Conservation (phyloP, 2,888 invertebrate species). For the Xestobium rufovillosum region DNA sequence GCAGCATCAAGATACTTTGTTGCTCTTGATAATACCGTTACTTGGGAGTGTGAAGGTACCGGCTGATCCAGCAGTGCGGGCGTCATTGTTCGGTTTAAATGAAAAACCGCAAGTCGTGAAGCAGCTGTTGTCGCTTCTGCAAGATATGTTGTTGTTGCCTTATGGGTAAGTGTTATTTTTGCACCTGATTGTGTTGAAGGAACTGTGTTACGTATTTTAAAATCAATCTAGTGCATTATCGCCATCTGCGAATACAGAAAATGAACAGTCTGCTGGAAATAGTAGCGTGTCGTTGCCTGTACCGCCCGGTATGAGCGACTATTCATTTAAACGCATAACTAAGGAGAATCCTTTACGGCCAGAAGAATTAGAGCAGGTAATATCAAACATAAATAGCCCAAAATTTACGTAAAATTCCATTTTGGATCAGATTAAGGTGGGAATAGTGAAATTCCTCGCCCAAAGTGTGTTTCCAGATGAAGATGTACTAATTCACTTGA, state of each 20-base stretch:
- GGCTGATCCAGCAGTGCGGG: slow-evolving; percentile 54
- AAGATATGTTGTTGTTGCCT: slow-evolving; percentile 77
- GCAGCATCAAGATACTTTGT: slow-evolving; percentile 77
- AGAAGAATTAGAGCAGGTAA: slow-evolving; percentile 74
- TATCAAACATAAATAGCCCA: too few species aligned
- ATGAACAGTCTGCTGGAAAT: slow-evolving; percentile 24
- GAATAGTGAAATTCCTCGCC: slow-evolving; percentile 74
- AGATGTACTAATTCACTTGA: slow-evolving; percentile 67
- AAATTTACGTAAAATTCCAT: slow-evolving; percentile 11
- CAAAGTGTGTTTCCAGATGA: slow-evolving; percentile 68
- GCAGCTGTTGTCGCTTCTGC: slow-evolving; percentile 65
- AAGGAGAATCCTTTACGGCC: slow-evolving; percentile 64
- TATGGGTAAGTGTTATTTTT: slow-evolving; percentile 58
- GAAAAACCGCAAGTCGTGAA: slow-evolving; percentile 63
- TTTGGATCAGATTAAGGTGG: slow-evolving; percentile 56
- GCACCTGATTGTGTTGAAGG: neutral
- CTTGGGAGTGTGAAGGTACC: slow-evolving; percentile 65
- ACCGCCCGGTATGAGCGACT: slow-evolving; percentile 71
- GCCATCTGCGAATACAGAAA: slow-evolving; percentile 27
- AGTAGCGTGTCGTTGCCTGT: slow-evolving; percentile 40
- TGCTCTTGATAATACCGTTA: slow-evolving; percentile 73
- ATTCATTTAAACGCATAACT: slow-evolving; percentile 68
- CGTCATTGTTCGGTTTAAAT: slow-evolving; percentile 60
- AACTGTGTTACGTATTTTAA: slow-evolving; percentile 3
- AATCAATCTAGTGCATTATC: slow-evolving; percentile 33